Evolutionary conservation across 2,888 invertebrate species (phyloP), one percentile per base, ranked within the genome.

Genomic region (Mesodorylaimus sp.): DNA sequence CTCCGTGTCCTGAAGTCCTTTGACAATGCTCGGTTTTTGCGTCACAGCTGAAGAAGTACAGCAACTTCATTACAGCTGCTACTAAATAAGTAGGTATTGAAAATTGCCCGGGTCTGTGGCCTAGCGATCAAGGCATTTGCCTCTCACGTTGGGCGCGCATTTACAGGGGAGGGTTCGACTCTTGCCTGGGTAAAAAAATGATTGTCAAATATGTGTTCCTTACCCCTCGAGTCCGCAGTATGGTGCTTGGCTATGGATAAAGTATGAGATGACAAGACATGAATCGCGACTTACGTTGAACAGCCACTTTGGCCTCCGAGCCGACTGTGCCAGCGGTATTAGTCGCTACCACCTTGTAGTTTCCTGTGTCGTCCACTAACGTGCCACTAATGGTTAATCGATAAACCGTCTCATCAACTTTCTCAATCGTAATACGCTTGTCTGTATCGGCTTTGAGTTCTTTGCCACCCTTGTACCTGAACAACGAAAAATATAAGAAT

Each of bases 381-480:
- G 44, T 25, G n/a, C n/a, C 38, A 3, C 3, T 32, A 3, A 45
- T 25, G 2, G 21, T 23, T 10, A 48, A 26, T 29, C 27, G 27
- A 19, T 5, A 21, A 3, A 29, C 36, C 5, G n/a, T 45, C 5
- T 48, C 29, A 19, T 3, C 19, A 19, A 25, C 27, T 29, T 3
- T 19, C 7, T 7, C 25, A 3, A 45, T 21, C 5, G 3, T 28
- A 3, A 32, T 27, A 3, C n/a, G 5, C n/a, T 46, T 46, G 16
- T 37, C 48, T n/a, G n/a, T n/a, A n/a, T n/a, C n/a, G 3, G 21
- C 43, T 26, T 75, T 76, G 45, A 86, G 77, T 63, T 85, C 83
- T 57, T 80, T 75, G 1, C 85, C 85, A 61, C 86, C 80, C 61
- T 83, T 81, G 68, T 74, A 80, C 69, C 70, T 68, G 41, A 7